Base-by-base conservation (phyloP, 1,140 invertebrate genomes). In the Acyrthosiphon pisum region DNA sequence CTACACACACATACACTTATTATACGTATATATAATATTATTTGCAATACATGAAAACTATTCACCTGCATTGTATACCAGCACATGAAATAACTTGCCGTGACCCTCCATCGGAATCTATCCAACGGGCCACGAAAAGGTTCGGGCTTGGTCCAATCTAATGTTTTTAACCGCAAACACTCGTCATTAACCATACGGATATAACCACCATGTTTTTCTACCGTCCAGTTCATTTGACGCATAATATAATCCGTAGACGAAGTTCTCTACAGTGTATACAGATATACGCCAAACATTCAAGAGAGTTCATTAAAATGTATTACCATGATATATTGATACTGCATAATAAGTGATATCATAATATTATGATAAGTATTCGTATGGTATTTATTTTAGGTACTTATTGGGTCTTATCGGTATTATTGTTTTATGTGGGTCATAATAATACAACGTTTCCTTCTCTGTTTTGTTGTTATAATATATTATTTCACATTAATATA, bases 31-130 rank as follows among this genome's bases (percentile, higher is more conserved):
- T 90, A 26, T 35, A 26, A 37, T 41, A 44, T 41, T 41, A 86
- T 44, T 68, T 86, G 37, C 41, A 44, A 44, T 44, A 48, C 46
- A 48, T n/a, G 20, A 89, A 89, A 90, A 90, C 26, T 37, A 35
- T 37, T 94, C 88, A 94, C 95, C 37, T 95, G 95, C 96, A 97
- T 96, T 81, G 96, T 96, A 94, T 96, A 96, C 96, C 96, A 96
- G 94, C 96, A 97, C 96, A 97, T 96, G 94, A 96, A 97, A 95
- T 97, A 97, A 94, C 96, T 96, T 3, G 96, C 96, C 7, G 96
- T 96, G 1, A 95, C 96, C 48, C 96, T 95, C 96, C 96, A 97
- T 94, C 96, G 96, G 94, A 96, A 97, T 93, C 96, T 95, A 94
- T 96, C 96, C 91, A 96, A 94, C 60, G 95, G 95, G 93, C 96